Evolutionary conservation across 2,888 invertebrate species (phyloP), one percentile per base, ranked within the genome.

Genomic region (Lasioglossum zephyrum): DNA sequence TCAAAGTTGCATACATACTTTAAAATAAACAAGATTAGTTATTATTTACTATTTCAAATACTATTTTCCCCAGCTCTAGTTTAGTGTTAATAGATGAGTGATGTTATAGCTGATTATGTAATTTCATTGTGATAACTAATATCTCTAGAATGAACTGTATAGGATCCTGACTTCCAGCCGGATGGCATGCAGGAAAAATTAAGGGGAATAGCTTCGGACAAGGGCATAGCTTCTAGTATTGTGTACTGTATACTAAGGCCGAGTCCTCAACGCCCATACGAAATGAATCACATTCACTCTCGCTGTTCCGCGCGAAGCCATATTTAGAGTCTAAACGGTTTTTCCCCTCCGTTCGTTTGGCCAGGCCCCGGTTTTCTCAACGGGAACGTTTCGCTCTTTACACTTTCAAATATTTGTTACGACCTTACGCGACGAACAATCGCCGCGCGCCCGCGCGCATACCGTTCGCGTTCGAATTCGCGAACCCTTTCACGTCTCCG

Each of bases 231-330:
- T 47, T 16, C 16, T 4, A 47, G 4, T 16, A 16, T 16, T 16
- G 3, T 13, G 44, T 16, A 47, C 47, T 16, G 47, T 16, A 47
- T 91, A 87, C 85, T 82, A 82, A 88, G 82, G 74, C 41, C 41
- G 1, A 31, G 49, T 73, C 82, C 82, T 63, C 86, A 77, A 88
- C 84, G 81, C 79, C 83, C 87, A 87, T 91, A 82, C 79, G 60
- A 89, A 89, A 84, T 87, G 90, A 92, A 77, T 88, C 90, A 88
- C 87, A 79, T 87, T 88, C 82, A 81, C 87, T 92, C 91, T 92
- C 87, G 39, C 85, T 81, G 79, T 69, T 83, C 53, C 47, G 47
- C 74, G 75, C 47, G 84, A 63, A 63, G 57, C 86, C 83, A 63
- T 87, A 87, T 87, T 87, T 81, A 87, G 87, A 70, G 73, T 80